These are phyloP conservation scores for Conchocele bisecta DNA, from an alignment of 2,888 invertebrate genomes.

Conservation along the genomic window DNA sequence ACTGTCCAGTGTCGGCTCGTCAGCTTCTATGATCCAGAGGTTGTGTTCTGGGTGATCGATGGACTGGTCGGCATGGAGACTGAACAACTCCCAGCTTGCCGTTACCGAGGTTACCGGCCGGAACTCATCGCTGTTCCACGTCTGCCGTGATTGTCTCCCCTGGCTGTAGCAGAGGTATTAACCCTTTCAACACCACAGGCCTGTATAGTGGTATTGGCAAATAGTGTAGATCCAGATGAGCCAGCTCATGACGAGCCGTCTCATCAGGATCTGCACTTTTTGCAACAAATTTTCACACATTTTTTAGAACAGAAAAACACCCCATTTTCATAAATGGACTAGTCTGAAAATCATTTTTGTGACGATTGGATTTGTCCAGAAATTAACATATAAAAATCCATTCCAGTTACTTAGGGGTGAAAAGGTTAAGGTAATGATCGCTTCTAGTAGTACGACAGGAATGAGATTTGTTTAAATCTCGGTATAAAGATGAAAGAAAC, in stretches of 20 bases:
- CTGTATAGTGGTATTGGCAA: no score
- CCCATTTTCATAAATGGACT: no score
- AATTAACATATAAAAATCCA: no score
- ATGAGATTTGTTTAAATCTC: not conserved
- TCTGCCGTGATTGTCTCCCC: conserved; percentile 64
- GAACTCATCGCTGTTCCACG: conserved; percentile 71
- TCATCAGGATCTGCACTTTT: no score
- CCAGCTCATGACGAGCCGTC: no score
- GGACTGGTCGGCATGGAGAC: conserved; percentile 65
- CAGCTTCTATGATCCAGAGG: conserved; percentile 80
- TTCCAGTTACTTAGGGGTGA: no score
- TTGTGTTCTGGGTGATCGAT: conserved; percentile 74
- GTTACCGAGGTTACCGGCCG: conserved; percentile 75
- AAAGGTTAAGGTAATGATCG: not conserved
- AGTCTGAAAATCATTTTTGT: no score
- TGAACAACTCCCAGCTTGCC: conserved; percentile 70
- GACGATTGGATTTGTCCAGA: no score
- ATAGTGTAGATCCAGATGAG: no score
- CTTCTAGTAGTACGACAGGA: not conserved
- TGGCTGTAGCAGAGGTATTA: conserved; percentile 32
- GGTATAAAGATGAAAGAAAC: not conserved
- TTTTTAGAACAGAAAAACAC: no score
- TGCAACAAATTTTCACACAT: no score
- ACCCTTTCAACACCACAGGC: no score
- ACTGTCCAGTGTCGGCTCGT: conserved; percentile 75